phyloP scores from a whole-genome alignment of 1,140 invertebrate species.

The Zaprionus inermis region DNA sequence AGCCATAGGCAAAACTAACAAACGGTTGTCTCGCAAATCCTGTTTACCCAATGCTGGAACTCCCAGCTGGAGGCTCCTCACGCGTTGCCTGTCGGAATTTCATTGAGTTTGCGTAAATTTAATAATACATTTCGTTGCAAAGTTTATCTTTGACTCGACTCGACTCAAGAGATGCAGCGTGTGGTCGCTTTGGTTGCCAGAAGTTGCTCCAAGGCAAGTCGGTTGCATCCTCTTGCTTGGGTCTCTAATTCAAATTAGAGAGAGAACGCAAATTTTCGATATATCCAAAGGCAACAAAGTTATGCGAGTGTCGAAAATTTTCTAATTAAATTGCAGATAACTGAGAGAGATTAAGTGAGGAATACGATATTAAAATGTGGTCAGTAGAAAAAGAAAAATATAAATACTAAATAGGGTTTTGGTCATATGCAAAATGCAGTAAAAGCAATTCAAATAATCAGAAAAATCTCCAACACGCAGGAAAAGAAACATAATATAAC shows the following conservation, averaged over 20 bases:
- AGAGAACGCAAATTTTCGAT: not conserved
- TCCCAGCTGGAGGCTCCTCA: conserved; percentile 11
- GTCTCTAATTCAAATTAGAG: conserved; percentile 29
- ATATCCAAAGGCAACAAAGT: not conserved
- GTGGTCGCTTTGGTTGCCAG: conserved; percentile 22
- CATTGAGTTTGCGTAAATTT: conserved; percentile 62
- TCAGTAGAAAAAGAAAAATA: no score
- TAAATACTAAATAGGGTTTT: no score
- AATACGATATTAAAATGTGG: not conserved
- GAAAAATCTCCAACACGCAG: no score
- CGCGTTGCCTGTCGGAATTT: conserved; percentile 32
- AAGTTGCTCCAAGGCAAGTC: conserved; percentile 21
- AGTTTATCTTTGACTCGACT: conserved; percentile 67
- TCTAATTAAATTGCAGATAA: not conserved
- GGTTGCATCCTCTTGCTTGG: conserved; percentile 1
- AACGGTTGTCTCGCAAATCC: conserved; percentile 49
- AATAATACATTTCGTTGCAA: conserved; percentile 73
- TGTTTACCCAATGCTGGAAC: not conserved
- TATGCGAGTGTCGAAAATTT: not conserved
- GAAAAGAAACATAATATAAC: no score
- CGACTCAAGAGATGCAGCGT: conserved; percentile 10
- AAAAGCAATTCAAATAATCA: no score
- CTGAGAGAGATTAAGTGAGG: not conserved
- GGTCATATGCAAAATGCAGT: no score
- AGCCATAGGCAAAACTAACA: conserved; percentile 11